Percentiles rank a stretch among this genome's conserved stretches.
phyloP scores from a whole-genome alignment of 1,140 invertebrate genomes.

The Brachionus asplanchnoidis region DNA sequence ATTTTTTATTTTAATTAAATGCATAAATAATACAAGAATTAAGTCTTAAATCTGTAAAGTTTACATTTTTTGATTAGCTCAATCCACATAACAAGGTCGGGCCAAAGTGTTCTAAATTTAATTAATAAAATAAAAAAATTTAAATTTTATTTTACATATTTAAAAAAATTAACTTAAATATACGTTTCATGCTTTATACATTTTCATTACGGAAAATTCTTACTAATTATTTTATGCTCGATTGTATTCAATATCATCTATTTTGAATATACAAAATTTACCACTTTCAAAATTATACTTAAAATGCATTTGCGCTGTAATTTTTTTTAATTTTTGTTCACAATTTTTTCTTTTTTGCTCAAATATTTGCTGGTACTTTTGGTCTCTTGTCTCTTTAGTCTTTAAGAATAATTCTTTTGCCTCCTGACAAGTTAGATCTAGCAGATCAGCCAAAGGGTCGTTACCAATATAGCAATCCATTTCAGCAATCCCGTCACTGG shows the following conservation, averaged over 20 bases:
- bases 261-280: constrained; percentile 35
- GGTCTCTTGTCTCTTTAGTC: background rate
- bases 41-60: no score
- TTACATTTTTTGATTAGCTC: no score
- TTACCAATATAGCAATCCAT: background rate
- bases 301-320: background rate
- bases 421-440: background rate
- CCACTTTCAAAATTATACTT: constrained; percentile 8
- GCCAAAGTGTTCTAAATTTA: no score
- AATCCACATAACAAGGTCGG: no score
- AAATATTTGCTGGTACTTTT: background rate
- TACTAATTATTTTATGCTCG: background rate
- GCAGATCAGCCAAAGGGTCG: background rate
- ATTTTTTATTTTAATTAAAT: no score
- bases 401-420: constrained; percentile 5
- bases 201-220: background rate
- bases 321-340: constrained; percentile 20
- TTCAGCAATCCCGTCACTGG: background rate
- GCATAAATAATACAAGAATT: no score
- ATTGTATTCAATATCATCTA: constrained; percentile 27
- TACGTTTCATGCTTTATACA: background rate
- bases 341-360: constrained; percentile 33
- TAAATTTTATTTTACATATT: background rate
- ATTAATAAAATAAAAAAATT: no score
- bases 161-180: background rate